Evolutionary conservation across 2,797 vertebrate species (phyloP), one percentile per base, ranked within the genome.

Genomic region (Coreius guichenoti): DNA sequence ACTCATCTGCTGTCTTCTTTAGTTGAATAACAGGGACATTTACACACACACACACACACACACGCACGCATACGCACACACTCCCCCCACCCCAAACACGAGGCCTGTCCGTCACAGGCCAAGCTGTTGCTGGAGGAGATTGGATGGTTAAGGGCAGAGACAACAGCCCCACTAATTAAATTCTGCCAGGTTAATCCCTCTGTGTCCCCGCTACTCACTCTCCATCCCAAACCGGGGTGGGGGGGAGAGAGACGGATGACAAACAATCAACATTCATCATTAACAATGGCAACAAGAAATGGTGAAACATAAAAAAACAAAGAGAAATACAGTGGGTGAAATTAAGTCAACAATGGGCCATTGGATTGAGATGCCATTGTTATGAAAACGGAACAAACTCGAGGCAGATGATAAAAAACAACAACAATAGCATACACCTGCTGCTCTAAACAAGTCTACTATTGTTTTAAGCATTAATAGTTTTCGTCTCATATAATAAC

Each of bases 161-260:
- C 92, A 92, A 94, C 92, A 94, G 93, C 91, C 90, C 89, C 92
- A 92, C 94, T 97, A 97, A 99, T 98, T 98, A 97, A 97, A 98
- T 97, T 97, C 96, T 95, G 87, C 95, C 95, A 95, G 95, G 96
- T 98, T 97, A 98, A 98, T 97, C 97, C 96, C 95, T 87, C 94
- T 93, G 93, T 95, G 96, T 94, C 92, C 93, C 96, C 90, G 93
- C 96, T 94, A 95, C 94, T 94, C 95, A 95, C 96, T 95, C 95
- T 95, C 94, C 93, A 93, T 93, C 92, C 94, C 92, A 89, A 85
- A 88, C 90, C 91, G 89, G 86, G 61, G 16, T 16, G 63, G 39
- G 67, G 76, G 82, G 33, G 72, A 1, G 83, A 47, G 43, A 26
- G 49, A 81, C 13, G 45, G 49, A 89, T 80, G 85, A 92, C 91